These are phyloP conservation scores for Caenorhabditis plicata DNA, from an alignment of 2,888 invertebrate species.

Conservation along the genomic window DNA sequence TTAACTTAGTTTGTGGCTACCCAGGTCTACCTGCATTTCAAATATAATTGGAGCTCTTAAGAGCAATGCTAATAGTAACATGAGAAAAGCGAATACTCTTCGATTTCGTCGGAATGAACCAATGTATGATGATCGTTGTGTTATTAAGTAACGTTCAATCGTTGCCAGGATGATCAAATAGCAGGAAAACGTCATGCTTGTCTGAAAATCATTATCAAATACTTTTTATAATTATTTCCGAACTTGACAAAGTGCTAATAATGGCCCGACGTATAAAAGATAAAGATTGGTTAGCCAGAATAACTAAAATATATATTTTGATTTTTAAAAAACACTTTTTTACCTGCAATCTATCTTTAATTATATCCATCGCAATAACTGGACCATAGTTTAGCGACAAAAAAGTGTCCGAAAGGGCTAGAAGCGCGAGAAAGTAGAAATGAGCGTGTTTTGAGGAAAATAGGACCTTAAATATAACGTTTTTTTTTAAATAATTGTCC, in stretches of 20 bases:
- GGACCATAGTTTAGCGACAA: slow-evolving; percentile 63
- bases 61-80: slow-evolving; percentile 46
- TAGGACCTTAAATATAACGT: slow-evolving; percentile 37
- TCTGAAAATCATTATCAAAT: no score
- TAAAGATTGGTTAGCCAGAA: slow-evolving; percentile 55
- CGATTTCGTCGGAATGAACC: slow-evolving; percentile 43
- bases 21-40: slow-evolving; percentile 47
- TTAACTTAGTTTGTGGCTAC: background rate
- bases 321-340: no score
- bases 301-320: no score
- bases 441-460: slow-evolving; percentile 53
- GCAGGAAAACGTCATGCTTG: slow-evolving; percentile 61
- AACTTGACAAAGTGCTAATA: slow-evolving; percentile 57
- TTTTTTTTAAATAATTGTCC: background rate
- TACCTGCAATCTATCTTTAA: slow-evolving; percentile 53
- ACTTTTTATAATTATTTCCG: slow-evolving; percentile 6
- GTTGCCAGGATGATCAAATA: slow-evolving; percentile 61
- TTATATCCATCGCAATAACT: slow-evolving; percentile 64
- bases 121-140: slow-evolving; percentile 34
- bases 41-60: slow-evolving; percentile 56
- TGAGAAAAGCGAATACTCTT: slow-evolving; percentile 41
- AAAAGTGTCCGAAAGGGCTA: slow-evolving; percentile 61
- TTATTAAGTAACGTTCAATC: slow-evolving; percentile 54
- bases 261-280: slow-evolving; percentile 55
- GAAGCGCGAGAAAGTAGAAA: slow-evolving; percentile 62